Evolutionary conservation across 2,888 invertebrate genomes (phyloP), one percentile per base, ranked within the genome.

Genomic region (Acanthosoma haemorrhoidale): DNA sequence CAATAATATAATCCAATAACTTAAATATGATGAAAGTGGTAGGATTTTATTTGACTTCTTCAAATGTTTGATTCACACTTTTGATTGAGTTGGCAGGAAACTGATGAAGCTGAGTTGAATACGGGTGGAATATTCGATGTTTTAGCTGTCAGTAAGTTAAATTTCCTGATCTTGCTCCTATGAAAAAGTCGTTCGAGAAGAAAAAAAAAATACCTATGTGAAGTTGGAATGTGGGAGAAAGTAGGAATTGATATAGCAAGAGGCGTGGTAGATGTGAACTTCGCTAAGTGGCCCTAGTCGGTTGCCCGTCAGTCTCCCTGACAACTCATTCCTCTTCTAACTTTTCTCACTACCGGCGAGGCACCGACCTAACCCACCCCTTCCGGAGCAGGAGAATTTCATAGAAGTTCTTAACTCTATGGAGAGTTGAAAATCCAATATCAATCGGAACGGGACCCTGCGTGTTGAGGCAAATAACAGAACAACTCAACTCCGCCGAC

Each of bases 311-410:
- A 51, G 21, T 0, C 51, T 25, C 51, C 43, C 51, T 51, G n/a
- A 51, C 51, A 51, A 51, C 51, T 51, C 51, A 51, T 51, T 51
- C 51, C 51, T 51, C 51, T 51, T 51, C 51, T 51, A 51, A 51
- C 51, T 51, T 51, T 51, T 51, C 51, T 51, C 51, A 51, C 51
- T 51, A 25, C 51, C 51, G 51, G n/a, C 51, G 51, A 25, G 51
- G 29, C 51, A n/a, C n/a, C 13, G 13, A 6, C 51, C 25, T 11
- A 21, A 21, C 51, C 15, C 43, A 4, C n/a, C 51, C 25, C 25
- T 11, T 25, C 25, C 18, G 21, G 25, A 21, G 21, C 29, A 25
- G 25, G n/a, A 51, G 51, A 51, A 51, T 51, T 51, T 51, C 51
- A 51, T 51, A 51, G 51, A 51, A 51, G 25, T 51, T 51, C 51